These are phyloP conservation scores for Neomicropteryx cornuta DNA, from an alignment of 1,140 invertebrate species.

Conservation along the genomic window DNA sequence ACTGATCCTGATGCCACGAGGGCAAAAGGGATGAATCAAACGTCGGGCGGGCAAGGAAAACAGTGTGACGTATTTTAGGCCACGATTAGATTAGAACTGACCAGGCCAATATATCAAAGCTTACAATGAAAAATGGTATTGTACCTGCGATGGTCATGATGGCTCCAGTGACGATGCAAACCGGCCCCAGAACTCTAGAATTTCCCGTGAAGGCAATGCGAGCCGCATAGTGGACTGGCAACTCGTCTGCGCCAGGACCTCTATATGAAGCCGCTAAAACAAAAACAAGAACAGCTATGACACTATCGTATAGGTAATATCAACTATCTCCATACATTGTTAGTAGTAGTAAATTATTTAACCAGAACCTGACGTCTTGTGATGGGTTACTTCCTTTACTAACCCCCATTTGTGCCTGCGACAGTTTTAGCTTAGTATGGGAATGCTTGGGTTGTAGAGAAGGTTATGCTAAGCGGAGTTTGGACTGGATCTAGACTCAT, in stretches of 20 bases:
- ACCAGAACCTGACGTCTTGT: too few species aligned
- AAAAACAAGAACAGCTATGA: slow-evolving; percentile 13
- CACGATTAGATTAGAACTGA: too few species aligned
- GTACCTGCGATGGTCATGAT: slow-evolving; percentile 49
- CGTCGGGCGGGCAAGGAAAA: too few species aligned
- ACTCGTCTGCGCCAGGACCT: slow-evolving; percentile 56
- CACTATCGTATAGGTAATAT: neutral
- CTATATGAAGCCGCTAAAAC: slow-evolving; percentile 60
- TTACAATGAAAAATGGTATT: too few species aligned
- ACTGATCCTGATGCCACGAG: too few species aligned
- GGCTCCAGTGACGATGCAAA: slow-evolving; percentile 58
- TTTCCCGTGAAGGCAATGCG: slow-evolving; percentile 61
- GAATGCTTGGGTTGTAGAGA: neutral
- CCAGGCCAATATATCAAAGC: too few species aligned
- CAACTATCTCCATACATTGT: too few species aligned
- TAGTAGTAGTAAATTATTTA: too few species aligned
- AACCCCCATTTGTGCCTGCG: too few species aligned
- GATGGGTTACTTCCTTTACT: neutral
- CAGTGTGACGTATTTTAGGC: too few species aligned
- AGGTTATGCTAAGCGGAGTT: neutral
- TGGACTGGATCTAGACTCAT: too few species aligned
- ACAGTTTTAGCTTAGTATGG: neutral
- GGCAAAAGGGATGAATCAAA: too few species aligned
- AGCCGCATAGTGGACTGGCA: slow-evolving; percentile 54
- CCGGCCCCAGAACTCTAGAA: slow-evolving; percentile 56